A percentile compares a stretch with the other conserved stretches of the same genome.
Conservation (phyloP, 2,797 vertebrate species). For the Danionella dracula region DNA sequence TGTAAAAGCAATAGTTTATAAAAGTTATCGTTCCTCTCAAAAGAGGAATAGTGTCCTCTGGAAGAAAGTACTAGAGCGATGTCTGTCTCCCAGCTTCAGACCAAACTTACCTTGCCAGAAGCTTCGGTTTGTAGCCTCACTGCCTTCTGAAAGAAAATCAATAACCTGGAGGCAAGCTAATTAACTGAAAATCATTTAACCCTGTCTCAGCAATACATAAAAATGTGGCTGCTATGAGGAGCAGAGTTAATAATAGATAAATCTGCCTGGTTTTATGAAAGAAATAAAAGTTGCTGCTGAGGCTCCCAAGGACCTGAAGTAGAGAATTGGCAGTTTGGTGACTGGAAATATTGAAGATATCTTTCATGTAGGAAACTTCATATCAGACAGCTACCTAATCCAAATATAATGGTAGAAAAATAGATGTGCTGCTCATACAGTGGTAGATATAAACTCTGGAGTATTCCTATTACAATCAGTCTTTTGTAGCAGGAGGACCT, state of each 20-base stretch:
- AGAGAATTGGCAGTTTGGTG: constrained; percentile 24
- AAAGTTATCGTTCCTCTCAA: not conserved
- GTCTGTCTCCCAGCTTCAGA: not conserved
- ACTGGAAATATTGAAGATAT: constrained; percentile 34
- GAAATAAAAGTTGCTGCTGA: constrained; percentile 47
- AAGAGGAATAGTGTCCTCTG: not conserved
- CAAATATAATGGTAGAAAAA: not conserved
- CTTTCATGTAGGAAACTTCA: constrained; percentile 12
- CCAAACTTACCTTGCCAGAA: constrained; percentile 32
- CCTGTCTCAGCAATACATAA: constrained; percentile 56
- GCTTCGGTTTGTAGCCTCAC: constrained; percentile 45
- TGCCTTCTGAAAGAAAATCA: constrained; percentile 57
- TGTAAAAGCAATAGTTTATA: no score
- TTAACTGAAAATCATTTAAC: constrained; percentile 63
- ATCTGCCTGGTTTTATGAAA: constrained; percentile 55
- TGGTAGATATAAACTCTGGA: no score
- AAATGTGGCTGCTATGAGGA: constrained; percentile 54
- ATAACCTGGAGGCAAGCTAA: constrained; percentile 61
- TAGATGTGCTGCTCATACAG: no score
- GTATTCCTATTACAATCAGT: no score
- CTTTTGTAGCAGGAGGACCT: no score
- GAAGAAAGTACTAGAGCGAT: not conserved
- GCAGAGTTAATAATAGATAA: constrained; percentile 60
- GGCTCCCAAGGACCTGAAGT: constrained; percentile 29
- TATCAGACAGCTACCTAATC: not conserved